Evolutionary conservation across 2,888 invertebrate species (phyloP), one percentile per base, ranked within the genome.

Genomic region (Eristalis tenax): DNA sequence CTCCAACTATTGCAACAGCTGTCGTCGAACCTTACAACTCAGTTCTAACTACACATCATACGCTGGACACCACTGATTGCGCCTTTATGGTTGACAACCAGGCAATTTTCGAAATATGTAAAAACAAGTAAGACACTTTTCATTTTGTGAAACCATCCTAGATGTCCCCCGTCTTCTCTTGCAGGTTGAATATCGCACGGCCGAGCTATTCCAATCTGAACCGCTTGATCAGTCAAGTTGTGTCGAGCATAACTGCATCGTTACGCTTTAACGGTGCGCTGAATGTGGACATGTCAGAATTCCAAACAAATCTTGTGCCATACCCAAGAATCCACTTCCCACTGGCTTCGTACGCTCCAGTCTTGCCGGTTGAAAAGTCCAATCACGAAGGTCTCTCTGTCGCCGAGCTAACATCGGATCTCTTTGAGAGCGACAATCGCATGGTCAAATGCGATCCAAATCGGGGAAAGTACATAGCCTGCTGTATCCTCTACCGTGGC

Each of bases 1-100:
- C 89, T 18, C 91, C 91, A 15, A 91, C 96, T 95, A 95, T 97
- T 66, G 97, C 97, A 38, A 97, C 98, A 3, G 97, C 98, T 0
- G 97, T 98, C 13, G 98, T 98, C 57, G 98, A 98, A 92, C 98
- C 98, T 0, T 98, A 98, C 94, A 98, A 98, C 92, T 96, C 98
- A 0, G 96, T 97, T 70, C 93, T 98, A 88, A 97, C 97, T 56
- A 98, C 98, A 0, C 98, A 98, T 93, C 96, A 96, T 56, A 97
- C 97, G 10, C 94, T 98, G 93, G 92, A 94, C 89, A 96, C 96
- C 91, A 96, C 97, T 0, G 97, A 98, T 92, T 98, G 98, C 91
- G 96, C 97, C 2, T 98, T 98, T 92, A 96, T 97, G 96, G 97
- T 97, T 5, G 98, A 98, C 94, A 98, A 98, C 90, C 97, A 98